A percentile compares a stretch with the other conserved stretches of the same genome.
Evolutionary conservation across 1,140 invertebrate genomes (phyloP).

Genomic region (Heliconius hermathena): DNA sequence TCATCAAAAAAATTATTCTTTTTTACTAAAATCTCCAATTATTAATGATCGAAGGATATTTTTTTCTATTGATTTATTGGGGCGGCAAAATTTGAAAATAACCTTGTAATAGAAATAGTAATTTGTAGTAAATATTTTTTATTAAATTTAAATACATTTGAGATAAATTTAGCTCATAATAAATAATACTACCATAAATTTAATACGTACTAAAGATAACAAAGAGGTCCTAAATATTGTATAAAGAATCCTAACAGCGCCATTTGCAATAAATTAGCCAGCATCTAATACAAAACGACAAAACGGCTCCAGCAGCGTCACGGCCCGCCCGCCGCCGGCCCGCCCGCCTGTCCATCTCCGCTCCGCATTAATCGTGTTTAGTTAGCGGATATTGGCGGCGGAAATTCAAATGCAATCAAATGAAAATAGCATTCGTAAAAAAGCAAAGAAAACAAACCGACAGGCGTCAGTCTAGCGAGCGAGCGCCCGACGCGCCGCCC

Average conservation of each 20-base stretch:
- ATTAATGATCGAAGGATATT: background rate
- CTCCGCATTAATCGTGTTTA: constrained; percentile 82
- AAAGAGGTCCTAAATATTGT: constrained; percentile 44
- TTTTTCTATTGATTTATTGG: background rate
- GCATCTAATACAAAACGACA: constrained; percentile 78
- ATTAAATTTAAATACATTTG: background rate
- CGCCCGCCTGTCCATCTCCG: constrained; percentile 75
- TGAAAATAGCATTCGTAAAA: constrained; percentile 81
- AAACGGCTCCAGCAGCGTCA: constrained; percentile 66
- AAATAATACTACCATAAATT: background rate
- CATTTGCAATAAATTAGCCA: constrained; percentile 77
- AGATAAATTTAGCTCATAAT: background rate
- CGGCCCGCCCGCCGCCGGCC: constrained; percentile 52
- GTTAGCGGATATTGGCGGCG: constrained; percentile 82
- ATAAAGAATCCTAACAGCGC: constrained; percentile 58
- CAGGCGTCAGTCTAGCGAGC: constrained; percentile 79
- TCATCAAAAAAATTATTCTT: background rate
- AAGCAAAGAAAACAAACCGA: constrained; percentile 80
- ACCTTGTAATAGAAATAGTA: background rate
- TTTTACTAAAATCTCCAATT: background rate
- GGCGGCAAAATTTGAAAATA: background rate
- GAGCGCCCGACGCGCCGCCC: constrained; percentile 57
- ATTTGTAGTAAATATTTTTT: background rate
- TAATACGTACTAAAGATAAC: background rate
- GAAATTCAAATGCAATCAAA: constrained; percentile 83